Evolutionary conservation across 2,888 invertebrate genomes (phyloP), one percentile per base, ranked within the genome.

Genomic region (Dryocosmus kuriphilus): DNA sequence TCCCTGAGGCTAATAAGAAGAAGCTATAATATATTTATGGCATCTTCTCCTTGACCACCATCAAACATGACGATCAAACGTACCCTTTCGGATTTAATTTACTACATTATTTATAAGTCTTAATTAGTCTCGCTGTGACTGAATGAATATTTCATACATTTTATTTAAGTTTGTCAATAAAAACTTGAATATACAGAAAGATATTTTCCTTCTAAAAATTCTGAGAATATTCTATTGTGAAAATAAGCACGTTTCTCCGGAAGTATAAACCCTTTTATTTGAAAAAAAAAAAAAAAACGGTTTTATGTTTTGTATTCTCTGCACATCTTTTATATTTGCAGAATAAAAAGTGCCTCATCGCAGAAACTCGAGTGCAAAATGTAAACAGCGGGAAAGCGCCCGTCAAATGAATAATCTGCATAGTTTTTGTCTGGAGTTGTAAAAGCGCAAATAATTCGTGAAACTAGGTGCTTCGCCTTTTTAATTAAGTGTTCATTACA

Each of bases 401-500:
- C 11, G 24, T 41, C 16, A 41, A 41, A 67, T 38, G 19, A 41
- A 9, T 24, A 67, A 67, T 67, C 27, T 67, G 16, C 24, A 22
- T 22, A 5, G 11, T 38, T 16, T 38, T 67, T 38, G 14, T 38
- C 38, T 2, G 38, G 2, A 41, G 8, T 65, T 67, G 41, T 41
- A 46, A 46, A 46, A 41, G 30, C 6, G 14, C 27, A 41, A 46
- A 41, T 67, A 46, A 46, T 67, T 67, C 46, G 19, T 46, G 27
- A 19, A 46, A 46, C 46, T 27, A 41, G 67, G 67, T 67, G 67
- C 19, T 67, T 27, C 7, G 19, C 67, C 19, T 67, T 67, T 67
- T 46, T 67, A 67, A 67, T 67, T 46, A 67, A 67, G 67, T 46
- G 41, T 67, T 46, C 41, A 46, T 38, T 67, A 46, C 27, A 46